Evolutionary conservation across 2,113 vertebrate species (phyloP).

Genomic region (Phalacrocorax aristotelis): DNA sequence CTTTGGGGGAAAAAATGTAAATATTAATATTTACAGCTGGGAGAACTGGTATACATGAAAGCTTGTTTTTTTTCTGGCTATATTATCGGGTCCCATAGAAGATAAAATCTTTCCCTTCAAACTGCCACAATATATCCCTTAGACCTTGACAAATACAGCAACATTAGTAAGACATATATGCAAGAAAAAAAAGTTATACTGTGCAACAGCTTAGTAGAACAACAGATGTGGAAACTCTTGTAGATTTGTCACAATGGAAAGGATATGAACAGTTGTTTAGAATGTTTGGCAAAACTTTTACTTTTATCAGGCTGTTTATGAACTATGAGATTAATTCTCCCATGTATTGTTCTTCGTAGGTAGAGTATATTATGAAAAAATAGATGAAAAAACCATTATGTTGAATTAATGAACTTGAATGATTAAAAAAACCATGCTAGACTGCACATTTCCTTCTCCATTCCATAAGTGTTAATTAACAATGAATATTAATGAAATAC

Average conservation of each 20-base stretch:
- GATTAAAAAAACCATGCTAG: not conserved
- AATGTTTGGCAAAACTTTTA: not conserved
- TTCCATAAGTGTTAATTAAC: slow-evolving; percentile 28
- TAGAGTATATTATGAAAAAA: not conserved
- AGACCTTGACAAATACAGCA: not conserved
- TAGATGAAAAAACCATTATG: not conserved
- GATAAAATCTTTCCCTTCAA: not conserved
- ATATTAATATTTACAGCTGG: not conserved
- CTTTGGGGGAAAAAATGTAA: not conserved
- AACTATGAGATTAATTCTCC: not conserved
- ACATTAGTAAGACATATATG: not conserved
- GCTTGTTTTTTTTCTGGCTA: not conserved
- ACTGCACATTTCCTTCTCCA: not conserved
- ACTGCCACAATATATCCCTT: not conserved
- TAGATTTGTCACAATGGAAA: not conserved
- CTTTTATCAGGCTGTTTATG: not conserved
- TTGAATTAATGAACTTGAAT: slow-evolving; percentile 13
- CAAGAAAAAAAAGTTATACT: not conserved
- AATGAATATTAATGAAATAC: slow-evolving; percentile 42
- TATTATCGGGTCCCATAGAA: not conserved
- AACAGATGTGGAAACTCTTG: not conserved
- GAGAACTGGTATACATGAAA: not conserved
- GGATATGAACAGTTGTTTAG: not conserved
- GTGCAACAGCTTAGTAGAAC: not conserved
- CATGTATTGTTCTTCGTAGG: not conserved